Evolutionary conservation across 2,113 vertebrate genomes (phyloP), one percentile per base, ranked within the genome.

Genomic region (Ceratotherium simum): DNA sequence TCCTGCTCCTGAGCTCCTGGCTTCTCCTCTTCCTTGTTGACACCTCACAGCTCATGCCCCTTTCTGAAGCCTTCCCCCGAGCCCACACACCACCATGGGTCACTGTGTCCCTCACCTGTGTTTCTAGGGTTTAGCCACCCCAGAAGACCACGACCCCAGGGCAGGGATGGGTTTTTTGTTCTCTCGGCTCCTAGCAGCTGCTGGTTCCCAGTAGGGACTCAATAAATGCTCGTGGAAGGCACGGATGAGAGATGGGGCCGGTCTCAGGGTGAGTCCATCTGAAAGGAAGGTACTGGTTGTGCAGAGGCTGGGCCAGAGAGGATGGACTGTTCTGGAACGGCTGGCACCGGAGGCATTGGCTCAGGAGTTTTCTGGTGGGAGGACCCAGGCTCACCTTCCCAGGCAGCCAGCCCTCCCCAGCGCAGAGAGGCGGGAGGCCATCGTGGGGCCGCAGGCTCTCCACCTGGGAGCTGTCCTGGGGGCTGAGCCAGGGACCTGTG

Each of bases 401-500:
- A 1, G 29, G 0, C 18, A n/a, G 23, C 79, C 23, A 3, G 9
- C 17, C 42, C 39, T 18, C n/a, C 0, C 0, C 25, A 33, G 6
- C 11, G 2, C 39, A 9, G 92, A 16, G 69, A 79, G 3, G 70
- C 5, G 21, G 73, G 42, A 1, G 33, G 1, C 70, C 17, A 69
- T 20, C 0, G 60, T 13, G 7, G 79, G 33, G 64, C 64, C 2
- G 0, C 0, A 27, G 58, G 0, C 29, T 80, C 90, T 46, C 23
- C 5, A 0, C 76, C 20, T 0, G 0, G 21, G 29, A 25, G 36
- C 0, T 1, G 42, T 60, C 11, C 67, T 4, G 16, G 56, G 25
- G 21, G 48, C 75, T 25, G 5, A 27, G 70, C 56, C 56, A 6
- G 39, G 42, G 81, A 10, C 18, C 39, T 23, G 13, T 13, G 21